These are phyloP conservation scores for Kryptolebias ocellatus DNA, from an alignment of 2,797 vertebrate genomes.

Conservation along the genomic window DNA sequence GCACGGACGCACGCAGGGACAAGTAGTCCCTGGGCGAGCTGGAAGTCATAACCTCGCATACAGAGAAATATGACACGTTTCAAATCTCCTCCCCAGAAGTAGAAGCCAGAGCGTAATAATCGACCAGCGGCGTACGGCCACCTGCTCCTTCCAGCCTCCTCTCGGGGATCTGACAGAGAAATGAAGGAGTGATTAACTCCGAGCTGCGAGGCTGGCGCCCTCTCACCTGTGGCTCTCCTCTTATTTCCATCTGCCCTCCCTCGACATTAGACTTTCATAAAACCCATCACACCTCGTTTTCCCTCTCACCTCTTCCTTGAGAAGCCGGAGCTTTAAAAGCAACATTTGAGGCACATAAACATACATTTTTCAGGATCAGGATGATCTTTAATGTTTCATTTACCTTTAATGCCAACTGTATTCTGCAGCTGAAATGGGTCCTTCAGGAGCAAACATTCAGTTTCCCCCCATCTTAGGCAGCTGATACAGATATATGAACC, in stretches of 20 bases:
- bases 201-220: constrained; percentile 61
- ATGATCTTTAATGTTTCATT: not conserved
- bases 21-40: not conserved
- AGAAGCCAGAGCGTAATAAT: constrained; percentile 51
- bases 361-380: too few relatives aligned
- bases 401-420: not conserved
- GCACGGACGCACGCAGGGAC: not conserved
- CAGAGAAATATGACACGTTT: constrained; percentile 20
- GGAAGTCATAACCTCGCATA: constrained; percentile 31
- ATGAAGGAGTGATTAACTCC: constrained; percentile 71
- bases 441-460: constrained; percentile 19
- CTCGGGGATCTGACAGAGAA: constrained; percentile 60
- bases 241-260: constrained; percentile 47
- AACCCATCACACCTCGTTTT: constrained; percentile 22
- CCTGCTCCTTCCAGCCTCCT: constrained; percentile 62
- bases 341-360: not conserved
- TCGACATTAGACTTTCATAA: constrained; percentile 37
- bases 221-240: constrained; percentile 72
- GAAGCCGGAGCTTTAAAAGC: constrained; percentile 1
- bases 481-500: constrained; percentile 8
- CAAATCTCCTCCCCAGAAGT: constrained; percentile 47
- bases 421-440: constrained; percentile 6
- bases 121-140: constrained; percentile 50
- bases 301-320: constrained; percentile 10
- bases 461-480: not conserved